Base-by-base conservation (phyloP, 2,888 invertebrate species). In the Cremastobaeus sp. region DNA sequence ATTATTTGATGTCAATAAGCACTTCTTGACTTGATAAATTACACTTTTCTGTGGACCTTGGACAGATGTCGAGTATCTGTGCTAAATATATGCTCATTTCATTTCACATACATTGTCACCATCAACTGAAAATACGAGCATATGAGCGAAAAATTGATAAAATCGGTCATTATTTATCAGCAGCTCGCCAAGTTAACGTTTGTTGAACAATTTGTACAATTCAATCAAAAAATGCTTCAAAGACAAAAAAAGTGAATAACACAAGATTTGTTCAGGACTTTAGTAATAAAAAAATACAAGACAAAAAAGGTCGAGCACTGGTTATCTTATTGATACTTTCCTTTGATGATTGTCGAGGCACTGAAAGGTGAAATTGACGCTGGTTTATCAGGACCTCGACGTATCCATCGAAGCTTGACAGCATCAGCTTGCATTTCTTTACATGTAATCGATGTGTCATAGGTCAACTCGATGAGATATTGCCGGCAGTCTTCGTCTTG, bases 381-480 rank as follows among this genome's bases (percentile, higher is more conserved):
- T 37, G 41, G n/a, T 34, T 74, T 74, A 69, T 69, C 73, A 62
- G 57, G 68, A 57, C 62, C 43, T 62, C 69, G 65, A 14, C 41
- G 35, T 52, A 41, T 41, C 48, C 54, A 62, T 50, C 39, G 52
- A 50, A 34, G 62, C 43, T 30, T 54, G 41, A 48, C 69, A 77
- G 60, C 68, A 68, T 73, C 52, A 73, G 54, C 48, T 15, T 75
- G 72, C 47, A 71, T 57, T 74, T 74, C 74, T 74, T 59, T 68
- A 71, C 72, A 78, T 76, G 71, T 78, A 84, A 84, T 85, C 83
- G 79, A 73, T 52, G 78, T 83, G 85, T 85, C 86, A 85, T 81
- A 86, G 86, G 86, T 86, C 86, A 84, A 80, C 50, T 77, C 77
- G 82, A 86, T 83, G 84, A 83, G 86, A 86, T 86, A 86, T 65